A percentile compares a stretch with the other conserved stretches of the same genome.
Evolutionary conservation across 2,888 invertebrate species (phyloP).

Genomic region (Opisthograptis luteolata): DNA sequence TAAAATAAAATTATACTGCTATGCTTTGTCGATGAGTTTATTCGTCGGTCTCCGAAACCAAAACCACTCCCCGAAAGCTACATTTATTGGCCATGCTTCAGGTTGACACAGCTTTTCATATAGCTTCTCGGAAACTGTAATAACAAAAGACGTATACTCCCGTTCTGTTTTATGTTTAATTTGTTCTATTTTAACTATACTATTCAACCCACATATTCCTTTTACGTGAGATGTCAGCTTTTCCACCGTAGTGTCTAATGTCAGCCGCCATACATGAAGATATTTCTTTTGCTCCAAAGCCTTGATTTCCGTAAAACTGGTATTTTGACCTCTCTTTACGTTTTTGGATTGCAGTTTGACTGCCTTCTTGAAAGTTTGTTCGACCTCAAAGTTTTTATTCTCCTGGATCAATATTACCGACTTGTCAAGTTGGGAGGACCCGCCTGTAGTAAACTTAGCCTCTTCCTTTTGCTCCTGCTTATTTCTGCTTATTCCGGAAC

Average conservation of each 20-base stretch:
- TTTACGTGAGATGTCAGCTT: slow-evolving; percentile 3
- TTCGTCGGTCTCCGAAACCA: slow-evolving; percentile 37
- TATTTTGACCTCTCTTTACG: not conserved
- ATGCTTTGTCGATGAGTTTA: not conserved
- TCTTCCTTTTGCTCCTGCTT: not conserved
- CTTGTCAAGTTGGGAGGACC: not conserved
- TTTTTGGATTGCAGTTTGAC: not conserved
- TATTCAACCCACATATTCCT: slow-evolving; percentile 8
- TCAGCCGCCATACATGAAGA: not conserved
- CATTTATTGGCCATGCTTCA: slow-evolving; percentile 32
- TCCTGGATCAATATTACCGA: not conserved
- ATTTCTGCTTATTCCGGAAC: not conserved
- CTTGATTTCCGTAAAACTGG: not conserved
- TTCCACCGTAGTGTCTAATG: slow-evolving; percentile 8
- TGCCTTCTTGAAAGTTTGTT: not conserved
- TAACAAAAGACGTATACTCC: slow-evolving; percentile 23
- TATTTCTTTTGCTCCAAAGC: not conserved
- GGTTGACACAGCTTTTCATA: slow-evolving; percentile 6
- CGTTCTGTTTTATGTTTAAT: slow-evolving; percentile 22
- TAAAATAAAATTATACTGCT: slow-evolving; percentile 23
- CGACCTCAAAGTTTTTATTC: not conserved
- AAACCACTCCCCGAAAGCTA: slow-evolving; percentile 36
- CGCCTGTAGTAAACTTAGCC: not conserved
- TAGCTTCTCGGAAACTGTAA: not conserved
- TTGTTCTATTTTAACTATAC: slow-evolving; percentile 20